Evolutionary conservation across 2,888 invertebrate genomes (phyloP).

Genomic region (Pogonocherus hispidulus): DNA sequence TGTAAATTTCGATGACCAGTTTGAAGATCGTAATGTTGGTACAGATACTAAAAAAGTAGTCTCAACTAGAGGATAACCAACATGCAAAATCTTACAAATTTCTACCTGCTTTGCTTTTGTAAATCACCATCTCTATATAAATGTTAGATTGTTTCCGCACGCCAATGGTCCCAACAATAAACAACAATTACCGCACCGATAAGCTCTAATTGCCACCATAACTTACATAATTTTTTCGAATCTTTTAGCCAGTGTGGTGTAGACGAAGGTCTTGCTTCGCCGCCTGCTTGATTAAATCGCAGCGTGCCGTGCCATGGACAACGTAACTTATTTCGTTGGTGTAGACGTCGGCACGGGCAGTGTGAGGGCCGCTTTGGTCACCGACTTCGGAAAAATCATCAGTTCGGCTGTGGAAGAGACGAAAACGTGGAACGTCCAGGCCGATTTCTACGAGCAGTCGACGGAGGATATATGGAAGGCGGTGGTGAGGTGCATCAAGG

Average conservation of each 20-base stretch:
- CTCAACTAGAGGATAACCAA: too few relatives aligned
- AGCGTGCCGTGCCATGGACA: slow-evolving; percentile 14
- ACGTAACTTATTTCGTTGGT: slow-evolving; percentile 77
- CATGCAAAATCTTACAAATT: too few relatives aligned
- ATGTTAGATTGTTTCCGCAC: not conserved
- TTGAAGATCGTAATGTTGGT: too few relatives aligned
- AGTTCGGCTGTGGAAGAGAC: slow-evolving; percentile 77
- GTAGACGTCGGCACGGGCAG: slow-evolving; percentile 96
- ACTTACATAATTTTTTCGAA: not conserved
- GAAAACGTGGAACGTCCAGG: slow-evolving; percentile 79
- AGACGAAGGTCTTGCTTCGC: not conserved
- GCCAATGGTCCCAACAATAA: not conserved
- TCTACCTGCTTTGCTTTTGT: too few relatives aligned
- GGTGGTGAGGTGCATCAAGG: slow-evolving; percentile 82
- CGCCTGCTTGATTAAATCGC: not conserved
- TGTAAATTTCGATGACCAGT: too few relatives aligned
- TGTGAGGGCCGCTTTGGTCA: slow-evolving; percentile 87
- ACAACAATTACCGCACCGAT: not conserved
- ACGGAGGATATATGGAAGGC: slow-evolving; percentile 90
- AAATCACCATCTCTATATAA: too few relatives aligned
- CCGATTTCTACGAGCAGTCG: slow-evolving; percentile 90
- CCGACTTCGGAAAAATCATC: slow-evolving; percentile 77
- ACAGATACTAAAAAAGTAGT: too few relatives aligned
- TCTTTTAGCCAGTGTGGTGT: not conserved
- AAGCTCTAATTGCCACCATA: not conserved